phyloP scores from a whole-genome alignment of 2,113 vertebrate genomes.

The Prietella phreatophila region DNA sequence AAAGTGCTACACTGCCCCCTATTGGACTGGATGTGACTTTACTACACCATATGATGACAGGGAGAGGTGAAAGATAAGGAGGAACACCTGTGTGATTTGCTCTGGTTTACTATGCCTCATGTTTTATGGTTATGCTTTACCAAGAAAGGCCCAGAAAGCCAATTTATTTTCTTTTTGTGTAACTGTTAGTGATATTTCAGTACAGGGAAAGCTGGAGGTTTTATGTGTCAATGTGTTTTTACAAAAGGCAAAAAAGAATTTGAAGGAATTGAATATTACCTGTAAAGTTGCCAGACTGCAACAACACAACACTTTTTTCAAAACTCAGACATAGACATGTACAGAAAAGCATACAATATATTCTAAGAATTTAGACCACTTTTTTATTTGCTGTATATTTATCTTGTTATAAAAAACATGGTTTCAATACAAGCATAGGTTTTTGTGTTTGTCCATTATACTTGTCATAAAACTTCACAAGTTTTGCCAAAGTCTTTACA shows the following conservation, averaged over 20 bases:
- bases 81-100: constrained; percentile 6
- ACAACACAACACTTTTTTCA: constrained; percentile 15
- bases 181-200: constrained; percentile 27
- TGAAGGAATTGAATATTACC: constrained; percentile 17
- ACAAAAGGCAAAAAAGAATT: constrained; percentile 15
- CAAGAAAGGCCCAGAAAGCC: constrained; percentile 27
- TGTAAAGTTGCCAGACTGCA: constrained; percentile 23
- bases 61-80: constrained; percentile 24
- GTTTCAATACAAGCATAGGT: constrained; percentile 22
- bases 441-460: constrained; percentile 16
- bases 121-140: constrained; percentile 15
- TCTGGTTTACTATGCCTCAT: constrained; percentile 9
- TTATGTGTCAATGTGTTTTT: not conserved
- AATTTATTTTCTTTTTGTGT: constrained; percentile 33
- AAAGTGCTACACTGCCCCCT: constrained; percentile 54
- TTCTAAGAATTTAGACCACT: constrained; percentile 31
- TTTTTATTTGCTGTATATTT: constrained; percentile 42
- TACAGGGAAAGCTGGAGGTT: constrained; percentile 7
- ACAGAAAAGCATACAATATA: constrained; percentile 37
- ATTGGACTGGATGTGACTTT: constrained; percentile 48
- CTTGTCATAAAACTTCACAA: constrained; percentile 6
- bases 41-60: not conserved
- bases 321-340: constrained; percentile 30
- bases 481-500: constrained; percentile 35
- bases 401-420: constrained; percentile 24